These are phyloP conservation scores for Montipora sp. DNA, from an alignment of 64 coral and sea anemone species.

Conservation along the genomic window DNA sequence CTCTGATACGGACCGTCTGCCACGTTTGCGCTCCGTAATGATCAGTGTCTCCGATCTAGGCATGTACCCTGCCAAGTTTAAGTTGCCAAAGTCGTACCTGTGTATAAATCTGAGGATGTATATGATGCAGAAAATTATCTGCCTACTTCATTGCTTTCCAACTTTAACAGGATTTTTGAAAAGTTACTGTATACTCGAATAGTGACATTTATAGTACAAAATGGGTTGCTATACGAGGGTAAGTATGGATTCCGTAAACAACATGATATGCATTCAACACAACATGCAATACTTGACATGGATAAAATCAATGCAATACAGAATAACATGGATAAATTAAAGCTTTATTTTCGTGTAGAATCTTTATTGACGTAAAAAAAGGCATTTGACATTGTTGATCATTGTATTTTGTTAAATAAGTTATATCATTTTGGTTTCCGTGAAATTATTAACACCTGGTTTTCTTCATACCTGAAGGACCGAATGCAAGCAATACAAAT, in stretches of 20 bases:
- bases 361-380: not conserved
- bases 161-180: conserved; percentile 21
- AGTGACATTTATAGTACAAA: not conserved
- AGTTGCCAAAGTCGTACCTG: not conserved
- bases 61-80: conserved; percentile 6
- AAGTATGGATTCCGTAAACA: not conserved
- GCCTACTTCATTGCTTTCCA: conserved; percentile 17
- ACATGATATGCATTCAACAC: not conserved
- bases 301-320: not conserved
- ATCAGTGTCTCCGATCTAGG: not conserved
- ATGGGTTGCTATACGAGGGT: not conserved
- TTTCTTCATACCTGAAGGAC: no score
- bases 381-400: not conserved
- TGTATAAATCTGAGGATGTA: conserved; percentile 15
- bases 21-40: no score
- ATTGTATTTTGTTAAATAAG: no score
- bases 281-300: not conserved
- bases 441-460: no score
- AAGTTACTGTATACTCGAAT: not conserved
- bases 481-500: no score
- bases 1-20: no score
- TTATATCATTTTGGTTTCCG: no score
- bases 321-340: not conserved
- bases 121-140: not conserved
- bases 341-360: not conserved